Evolutionary conservation across 2,113 vertebrate genomes (phyloP).

Genomic region (Xenopus laevis): DNA sequence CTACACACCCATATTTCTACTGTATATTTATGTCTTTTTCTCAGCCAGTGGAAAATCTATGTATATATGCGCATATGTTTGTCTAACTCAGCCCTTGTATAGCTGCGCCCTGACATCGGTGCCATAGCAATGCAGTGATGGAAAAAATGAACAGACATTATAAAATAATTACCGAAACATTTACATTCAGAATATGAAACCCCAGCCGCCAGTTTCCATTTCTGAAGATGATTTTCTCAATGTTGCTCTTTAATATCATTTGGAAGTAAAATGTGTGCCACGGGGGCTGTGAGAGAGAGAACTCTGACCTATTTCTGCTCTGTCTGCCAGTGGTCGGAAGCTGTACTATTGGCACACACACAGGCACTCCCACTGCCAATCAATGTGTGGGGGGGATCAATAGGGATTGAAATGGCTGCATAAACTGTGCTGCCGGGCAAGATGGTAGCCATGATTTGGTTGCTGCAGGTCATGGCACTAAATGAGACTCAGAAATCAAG

Average conservation of each 20-base stretch:
- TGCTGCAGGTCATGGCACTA: too few species aligned
- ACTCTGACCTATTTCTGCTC: slow-evolving; percentile 34
- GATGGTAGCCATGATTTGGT: too few species aligned
- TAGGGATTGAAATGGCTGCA: neutral
- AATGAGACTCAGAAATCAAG: too few species aligned
- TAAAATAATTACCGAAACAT: slow-evolving; percentile 45
- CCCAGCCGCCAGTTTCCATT: slow-evolving; percentile 41
- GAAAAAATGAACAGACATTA: slow-evolving; percentile 42
- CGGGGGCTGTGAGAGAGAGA: slow-evolving; percentile 34
- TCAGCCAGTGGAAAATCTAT: neutral
- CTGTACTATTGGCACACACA: slow-evolving; percentile 13
- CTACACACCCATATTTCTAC: too few species aligned
- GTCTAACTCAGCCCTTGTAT: neutral
- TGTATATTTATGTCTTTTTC: too few species aligned
- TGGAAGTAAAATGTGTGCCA: slow-evolving; percentile 42
- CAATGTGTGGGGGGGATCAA: slow-evolving; percentile 32
- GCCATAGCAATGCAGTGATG: slow-evolving; percentile 7
- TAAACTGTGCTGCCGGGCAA: too few species aligned
- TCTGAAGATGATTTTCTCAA: slow-evolving; percentile 41
- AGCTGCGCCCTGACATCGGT: slow-evolving; percentile 2
- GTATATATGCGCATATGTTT: slow-evolving; percentile 15
- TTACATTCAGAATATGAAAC: slow-evolving; percentile 42
- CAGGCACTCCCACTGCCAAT: slow-evolving; percentile 4
- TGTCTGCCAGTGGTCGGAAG: neutral
- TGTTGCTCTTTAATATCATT: slow-evolving; percentile 43